Percentiles rank a stretch among this genome's conserved stretches.
phyloP scores from a whole-genome alignment of 2,888 invertebrate species.

The Pammene aurita region DNA sequence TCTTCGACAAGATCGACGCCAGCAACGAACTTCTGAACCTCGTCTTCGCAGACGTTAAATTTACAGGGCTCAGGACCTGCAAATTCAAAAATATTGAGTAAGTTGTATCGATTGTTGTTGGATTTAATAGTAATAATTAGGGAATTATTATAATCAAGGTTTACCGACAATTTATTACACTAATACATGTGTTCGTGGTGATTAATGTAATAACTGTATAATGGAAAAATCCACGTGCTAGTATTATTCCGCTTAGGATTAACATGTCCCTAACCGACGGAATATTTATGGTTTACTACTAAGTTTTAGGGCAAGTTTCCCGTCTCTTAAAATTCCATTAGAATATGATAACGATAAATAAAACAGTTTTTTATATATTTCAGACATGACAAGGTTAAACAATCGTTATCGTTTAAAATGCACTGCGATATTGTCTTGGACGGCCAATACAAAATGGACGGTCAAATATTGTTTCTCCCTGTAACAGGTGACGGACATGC shows the following conservation, averaged over 20 bases:
- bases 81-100: conserved; percentile 57
- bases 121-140: neutral
- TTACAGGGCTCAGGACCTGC: conserved; percentile 58
- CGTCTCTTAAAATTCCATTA: no score
- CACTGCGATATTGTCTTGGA: conserved; percentile 51
- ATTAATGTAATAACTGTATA: no score
- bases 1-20: conserved; percentile 54
- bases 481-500: conserved; percentile 57
- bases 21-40: conserved; percentile 53
- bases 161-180: no score
- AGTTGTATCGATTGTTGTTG: conserved; percentile 51
- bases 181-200: no score
- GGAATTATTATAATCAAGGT: no score
- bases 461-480: conserved; percentile 53
- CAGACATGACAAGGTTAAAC: conserved; percentile 35
- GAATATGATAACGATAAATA: no score
- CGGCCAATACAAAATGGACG: conserved; percentile 59
- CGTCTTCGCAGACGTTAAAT: conserved; percentile 49
- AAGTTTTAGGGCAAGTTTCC: no score
- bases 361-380: neutral
- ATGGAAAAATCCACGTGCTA: no score
- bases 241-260: no score
- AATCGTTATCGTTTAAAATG: conserved; percentile 48
- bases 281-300: no score
- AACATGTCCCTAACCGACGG: no score